Conservation (phyloP, 2,113 vertebrate species). For the Struthidea cinerea region DNA sequence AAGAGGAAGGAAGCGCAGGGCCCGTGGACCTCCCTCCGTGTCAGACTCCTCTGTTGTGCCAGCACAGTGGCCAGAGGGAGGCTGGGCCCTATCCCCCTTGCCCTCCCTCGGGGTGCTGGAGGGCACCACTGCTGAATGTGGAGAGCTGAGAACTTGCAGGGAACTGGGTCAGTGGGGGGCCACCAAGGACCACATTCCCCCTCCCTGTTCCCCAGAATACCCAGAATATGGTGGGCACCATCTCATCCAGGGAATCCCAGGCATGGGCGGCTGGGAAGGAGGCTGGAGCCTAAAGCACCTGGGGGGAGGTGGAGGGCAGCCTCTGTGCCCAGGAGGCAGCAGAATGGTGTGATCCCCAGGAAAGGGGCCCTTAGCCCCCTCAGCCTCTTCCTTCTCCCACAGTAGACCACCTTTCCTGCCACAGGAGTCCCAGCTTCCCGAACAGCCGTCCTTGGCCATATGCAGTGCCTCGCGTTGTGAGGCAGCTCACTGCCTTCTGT, state of each 20-base stretch:
- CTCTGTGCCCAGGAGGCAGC: neutral
- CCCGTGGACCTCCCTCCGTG: rapidly evolving
- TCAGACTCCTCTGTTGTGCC: neutral
- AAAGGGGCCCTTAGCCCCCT: too few species aligned
- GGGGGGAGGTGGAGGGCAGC: neutral
- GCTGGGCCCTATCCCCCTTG: neutral
- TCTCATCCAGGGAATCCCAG: neutral
- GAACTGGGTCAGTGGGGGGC: neutral
- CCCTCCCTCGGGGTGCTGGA: neutral
- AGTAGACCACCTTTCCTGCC: neutral
- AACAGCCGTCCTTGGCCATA: neutral
- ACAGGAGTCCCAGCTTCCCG: neutral
- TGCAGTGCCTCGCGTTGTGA: neutral
- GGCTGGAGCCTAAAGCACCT: neutral
- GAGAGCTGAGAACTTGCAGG: neutral
- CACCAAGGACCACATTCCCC: neutral
- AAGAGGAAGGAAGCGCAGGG: neutral
- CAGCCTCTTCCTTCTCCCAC: neutral
- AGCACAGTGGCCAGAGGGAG: neutral
- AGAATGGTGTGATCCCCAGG: neutral
- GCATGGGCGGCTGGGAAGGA: neutral
- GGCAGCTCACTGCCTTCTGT: rapidly evolving
- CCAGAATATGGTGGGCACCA: neutral
- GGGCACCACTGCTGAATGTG: neutral
- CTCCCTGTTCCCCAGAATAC: neutral